A percentile compares a stretch with the other conserved stretches of the same genome.
phyloP scores from a whole-genome alignment of 2,113 vertebrate genomes.

The Tylochromis polylepis region DNA sequence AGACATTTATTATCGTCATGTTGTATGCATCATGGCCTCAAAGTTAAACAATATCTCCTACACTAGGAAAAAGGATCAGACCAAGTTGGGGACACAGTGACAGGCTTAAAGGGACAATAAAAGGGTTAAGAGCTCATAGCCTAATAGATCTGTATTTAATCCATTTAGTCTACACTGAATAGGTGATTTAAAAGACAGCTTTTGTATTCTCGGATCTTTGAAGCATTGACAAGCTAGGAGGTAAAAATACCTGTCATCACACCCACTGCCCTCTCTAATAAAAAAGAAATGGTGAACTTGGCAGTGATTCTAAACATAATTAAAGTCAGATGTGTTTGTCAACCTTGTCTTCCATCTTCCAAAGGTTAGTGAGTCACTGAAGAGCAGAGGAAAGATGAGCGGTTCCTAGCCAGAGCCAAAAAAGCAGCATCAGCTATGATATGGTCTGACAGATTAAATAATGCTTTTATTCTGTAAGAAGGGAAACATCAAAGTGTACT shows the following conservation, averaged over 20 bases:
- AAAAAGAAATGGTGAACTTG: conserved; percentile 8
- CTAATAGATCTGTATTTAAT: not conserved
- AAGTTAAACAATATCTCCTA: conserved; percentile 7
- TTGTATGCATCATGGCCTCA: conserved; percentile 1
- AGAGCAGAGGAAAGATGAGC: not conserved
- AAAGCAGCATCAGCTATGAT: not conserved
- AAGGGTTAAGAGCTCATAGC: not conserved
- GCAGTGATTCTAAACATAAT: conserved; percentile 11
- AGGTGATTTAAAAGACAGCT: not conserved
- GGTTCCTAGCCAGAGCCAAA: not conserved
- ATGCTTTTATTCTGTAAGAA: not conserved
- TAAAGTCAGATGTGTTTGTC: conserved; percentile 6
- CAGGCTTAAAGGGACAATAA: not conserved
- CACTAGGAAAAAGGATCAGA: not conserved
- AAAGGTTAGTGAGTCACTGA: conserved; percentile 19
- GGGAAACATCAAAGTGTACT: not conserved
- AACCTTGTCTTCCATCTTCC: conserved; percentile 15
- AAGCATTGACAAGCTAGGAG: not conserved
- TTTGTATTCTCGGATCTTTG: conserved; percentile 1
- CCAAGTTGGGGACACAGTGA: not conserved
- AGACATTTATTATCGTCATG: conserved; percentile 12
- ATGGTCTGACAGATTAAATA: not conserved
- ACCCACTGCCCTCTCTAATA: conserved; percentile 3
- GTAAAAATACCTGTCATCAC: not conserved
- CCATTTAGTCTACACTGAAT: conserved; percentile 1